Base-by-base conservation (phyloP, 2,888 invertebrate species). In the Athalia cordata region DNA sequence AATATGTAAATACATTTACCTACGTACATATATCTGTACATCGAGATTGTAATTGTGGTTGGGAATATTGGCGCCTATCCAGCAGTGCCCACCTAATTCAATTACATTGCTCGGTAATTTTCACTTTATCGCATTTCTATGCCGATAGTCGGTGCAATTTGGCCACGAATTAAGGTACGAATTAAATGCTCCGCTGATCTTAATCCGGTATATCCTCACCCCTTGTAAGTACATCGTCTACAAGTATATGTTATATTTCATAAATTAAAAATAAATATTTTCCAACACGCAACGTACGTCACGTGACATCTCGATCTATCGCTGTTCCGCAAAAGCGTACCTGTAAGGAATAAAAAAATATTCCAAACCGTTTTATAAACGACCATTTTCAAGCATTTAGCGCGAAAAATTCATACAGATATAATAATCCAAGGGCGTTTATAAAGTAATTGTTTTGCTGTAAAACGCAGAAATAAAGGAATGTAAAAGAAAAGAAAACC, bases 91-190 rank as follows among this genome's bases (percentile, higher is more conserved):
- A 75, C 75, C 75, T 75, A 75, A 75, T 75, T 75, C 61, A 75
- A 75, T 75, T 75, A 75, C 64, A 64, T 50, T 15, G 75, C 75
- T 75, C 75, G 75, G 75, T 75, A 75, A 75, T 75, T 75, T 75
- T 75, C 75, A 62, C 75, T 75, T 75, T 75, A 75, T 75, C 75
- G 75, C 47, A 75, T 64, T 62, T 75, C 62, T 75, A 75, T 75
- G 62, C 62, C 75, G 75, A 75, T 75, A 59, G 75, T 64, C 64
- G 75, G n/a, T 47, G 75, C 75, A 62, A 75, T 75, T 75, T 75
- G 62, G 61, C 57, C 47, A 59, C 72, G 72, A 72, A 72, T 72
- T 72, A 72, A 72, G 68, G 72, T 59, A 59, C 59, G 43, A 72
- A 72, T 72, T 72, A 72, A 61, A 75, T 50, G 75, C 75, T 50